phyloP scores from a whole-genome alignment of 2,888 invertebrate species.

The Lithophane socia region DNA sequence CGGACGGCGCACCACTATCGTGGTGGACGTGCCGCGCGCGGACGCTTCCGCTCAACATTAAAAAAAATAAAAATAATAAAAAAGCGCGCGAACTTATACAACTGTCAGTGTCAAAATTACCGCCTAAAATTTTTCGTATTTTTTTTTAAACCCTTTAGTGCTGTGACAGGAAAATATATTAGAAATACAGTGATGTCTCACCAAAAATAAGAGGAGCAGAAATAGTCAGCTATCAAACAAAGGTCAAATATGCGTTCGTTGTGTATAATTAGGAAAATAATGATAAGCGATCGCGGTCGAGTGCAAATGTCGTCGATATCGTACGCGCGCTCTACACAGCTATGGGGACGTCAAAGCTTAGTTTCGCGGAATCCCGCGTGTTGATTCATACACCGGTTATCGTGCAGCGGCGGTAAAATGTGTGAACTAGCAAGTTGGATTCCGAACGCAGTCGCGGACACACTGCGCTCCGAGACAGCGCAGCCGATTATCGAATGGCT shows the following conservation, averaged over 20 bases:
- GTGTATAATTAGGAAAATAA: slow-evolving; percentile 81
- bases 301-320: slow-evolving; percentile 87
- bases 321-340: slow-evolving; percentile 66
- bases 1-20: slow-evolving; percentile 83
- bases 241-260: slow-evolving; percentile 80
- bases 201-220: slow-evolving; percentile 47
- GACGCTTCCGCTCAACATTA: slow-evolving; percentile 82
- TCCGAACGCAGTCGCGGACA: slow-evolving; percentile 87
- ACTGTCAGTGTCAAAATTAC: slow-evolving; percentile 60
- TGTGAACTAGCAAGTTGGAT: slow-evolving; percentile 89
- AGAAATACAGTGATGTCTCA: slow-evolving; percentile 41
- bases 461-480: slow-evolving; percentile 83
- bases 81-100: slow-evolving; percentile 79
- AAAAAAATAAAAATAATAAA: slow-evolving; percentile 72
- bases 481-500: slow-evolving; percentile 86
- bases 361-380: slow-evolving; percentile 86
- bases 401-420: slow-evolving; percentile 80
- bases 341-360: slow-evolving; percentile 78
- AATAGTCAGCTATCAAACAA: slow-evolving; percentile 68
- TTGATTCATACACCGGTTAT: slow-evolving; percentile 90
- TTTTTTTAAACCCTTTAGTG: slow-evolving; percentile 13
- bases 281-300: slow-evolving; percentile 86
- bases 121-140: slow-evolving; percentile 17
- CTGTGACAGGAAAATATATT: slow-evolving; percentile 20
- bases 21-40: slow-evolving; percentile 84